Base-by-base conservation (phyloP, 2,888 invertebrate genomes). In the Parelbella ahira region DNA sequence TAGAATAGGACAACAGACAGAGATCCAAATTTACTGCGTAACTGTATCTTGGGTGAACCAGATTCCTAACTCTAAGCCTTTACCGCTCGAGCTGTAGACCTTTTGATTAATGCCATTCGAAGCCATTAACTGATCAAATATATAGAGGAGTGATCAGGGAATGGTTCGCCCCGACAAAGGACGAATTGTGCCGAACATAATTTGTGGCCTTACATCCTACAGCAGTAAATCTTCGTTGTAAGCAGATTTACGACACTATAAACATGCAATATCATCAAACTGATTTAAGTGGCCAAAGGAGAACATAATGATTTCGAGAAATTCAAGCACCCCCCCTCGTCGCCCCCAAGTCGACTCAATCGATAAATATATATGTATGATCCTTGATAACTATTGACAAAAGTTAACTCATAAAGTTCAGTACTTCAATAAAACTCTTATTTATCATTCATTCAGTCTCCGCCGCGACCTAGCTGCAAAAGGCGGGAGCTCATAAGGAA, bases 211-310 rank as follows among this genome's bases (percentile, higher is more conserved):
- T 59, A 55, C 61, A 56, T 63, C 67, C 64, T 68, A 71, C 67
- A 70, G 65, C 71, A 58, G 81, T 81, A 83, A 82, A 83, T 81
- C 74, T 68, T 49, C 39, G 53, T 53, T 60, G 70, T 68, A 68
- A 68, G 62, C 67, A 66, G 74, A 80, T 80, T 82, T 82, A 83
- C 74, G 69, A 62, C 63, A 63, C 74, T 58, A 72, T 80, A 80
- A 80, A 82, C 72, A 71, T 71, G 76, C 66, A 71, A 78, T 72
- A 76, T 73, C 78, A 71, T 77, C 70, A 60, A 63, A 68, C 60
- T 66, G 60, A 70, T 68, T 73, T 69, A 65, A 72, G 60, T 57
- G 59, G 48, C 48, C 51, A 58, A 47, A 28, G 9, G 27, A 48
- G 50, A 56, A 57, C 37, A 48, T 47, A 48, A 47, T 37, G 36